Base-by-base conservation (phyloP, 2,797 vertebrate genomes). In the Sphaeramia orbicularis region DNA sequence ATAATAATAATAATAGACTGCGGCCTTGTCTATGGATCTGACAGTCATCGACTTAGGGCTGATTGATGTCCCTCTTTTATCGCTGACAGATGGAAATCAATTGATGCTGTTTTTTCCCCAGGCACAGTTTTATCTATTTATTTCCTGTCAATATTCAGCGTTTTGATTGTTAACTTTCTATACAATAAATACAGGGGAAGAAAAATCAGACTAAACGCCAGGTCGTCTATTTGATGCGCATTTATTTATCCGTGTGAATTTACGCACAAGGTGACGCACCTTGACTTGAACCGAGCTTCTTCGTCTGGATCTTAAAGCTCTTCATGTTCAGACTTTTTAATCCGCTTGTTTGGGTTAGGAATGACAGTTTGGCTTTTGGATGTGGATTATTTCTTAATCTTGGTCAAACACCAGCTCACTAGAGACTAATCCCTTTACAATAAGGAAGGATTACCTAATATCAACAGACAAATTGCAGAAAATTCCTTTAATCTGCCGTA, bases 401-500 rank as follows among this genome's bases (percentile, higher is more conserved):
- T n/a, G 5, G 0, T 15, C 12, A 66, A 86, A 86, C 65, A 89
- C 76, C 74, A 77, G 59, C 32, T 78, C 30, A 80, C 2, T 57
- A 54, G 32, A 57, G 55, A 35, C 24, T 85, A 91, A 92, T 90
- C 84, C 74, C 32, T 75, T 83, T 49, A 56, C 57, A 65, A 65
- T 48, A 44, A 13, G 8, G 6, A 47, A 55, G 44, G 10, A 79
- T 58, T 37, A 76, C 11, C 4, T 30, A n/a, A 55, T 71, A 73
- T 67, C 30, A 71, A 58, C 38, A 27, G 48, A 79, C 30, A 65
- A 10, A 36, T 12, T 10, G 7, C 1, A 36, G 30, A 37, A 42
- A 60, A 65, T 78, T 65, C 59, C 74, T 63, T 70, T 19, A 78
- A 57, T 5, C 64, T 55, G 30, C 1, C 14, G 30, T 37, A 13